A percentile compares a stretch with the other conserved stretches of the same genome.
Evolutionary conservation across 2,113 vertebrate genomes (phyloP).

Genomic region (Corythaeola cristata): DNA sequence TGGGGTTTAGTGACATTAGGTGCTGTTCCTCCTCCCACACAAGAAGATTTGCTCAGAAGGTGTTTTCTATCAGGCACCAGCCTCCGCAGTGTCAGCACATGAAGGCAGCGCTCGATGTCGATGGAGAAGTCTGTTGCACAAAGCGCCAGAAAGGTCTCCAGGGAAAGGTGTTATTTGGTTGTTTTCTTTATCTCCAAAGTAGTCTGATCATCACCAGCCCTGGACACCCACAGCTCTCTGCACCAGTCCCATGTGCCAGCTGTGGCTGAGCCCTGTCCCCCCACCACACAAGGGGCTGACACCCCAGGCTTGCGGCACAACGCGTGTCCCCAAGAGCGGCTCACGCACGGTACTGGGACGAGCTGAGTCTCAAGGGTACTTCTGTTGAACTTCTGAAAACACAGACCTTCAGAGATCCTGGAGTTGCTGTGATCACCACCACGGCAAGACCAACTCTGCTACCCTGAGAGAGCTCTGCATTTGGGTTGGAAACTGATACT

Average conservation of each 20-base stretch:
- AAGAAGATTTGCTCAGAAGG: neutral
- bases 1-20: neutral
- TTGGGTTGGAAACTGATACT: neutral
- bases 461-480: neutral
- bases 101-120: neutral
- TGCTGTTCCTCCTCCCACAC: fast-evolving
- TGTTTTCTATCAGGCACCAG: neutral
- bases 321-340: neutral
- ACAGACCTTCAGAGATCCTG: fast-evolving
- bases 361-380: neutral
- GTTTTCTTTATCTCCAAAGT: neutral
- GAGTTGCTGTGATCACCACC: fast-evolving
- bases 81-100: fast-evolving
- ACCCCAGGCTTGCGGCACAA: neutral
- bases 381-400: neutral
- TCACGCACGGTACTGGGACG: fast-evolving
- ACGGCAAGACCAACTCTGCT: fast-evolving
- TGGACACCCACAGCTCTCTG: neutral
- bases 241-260: no score
- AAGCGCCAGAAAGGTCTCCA: neutral
- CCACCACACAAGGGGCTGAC: no score
- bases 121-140: neutral
- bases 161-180: neutral
- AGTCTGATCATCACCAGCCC: fast-evolving
- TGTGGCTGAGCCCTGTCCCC: neutral